A percentile compares a stretch with the other conserved stretches of the same genome.
Conservation (phyloP, 2,888 invertebrate genomes). For the Drosophila kuntzei region DNA sequence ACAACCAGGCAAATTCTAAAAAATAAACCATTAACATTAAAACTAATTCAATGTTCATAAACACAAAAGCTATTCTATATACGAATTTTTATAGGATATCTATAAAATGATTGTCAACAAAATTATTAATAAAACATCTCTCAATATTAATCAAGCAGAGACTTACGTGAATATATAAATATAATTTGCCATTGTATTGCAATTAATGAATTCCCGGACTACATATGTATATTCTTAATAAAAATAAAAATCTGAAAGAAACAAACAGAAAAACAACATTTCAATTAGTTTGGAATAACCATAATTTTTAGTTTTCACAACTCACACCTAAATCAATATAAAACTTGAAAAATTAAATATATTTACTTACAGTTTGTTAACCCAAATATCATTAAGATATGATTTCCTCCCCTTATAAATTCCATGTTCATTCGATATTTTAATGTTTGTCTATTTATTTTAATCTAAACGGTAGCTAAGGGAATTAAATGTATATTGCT, state of each 20-base stretch:
- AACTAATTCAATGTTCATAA: not conserved
- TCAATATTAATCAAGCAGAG: too few species aligned
- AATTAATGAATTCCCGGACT: conserved; percentile 27
- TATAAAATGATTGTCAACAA: not conserved
- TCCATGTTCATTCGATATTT: not conserved
- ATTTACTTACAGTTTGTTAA: conserved; percentile 5
- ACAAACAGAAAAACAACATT: conserved; percentile 2
- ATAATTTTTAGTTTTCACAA: not conserved
- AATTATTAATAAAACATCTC: not conserved
- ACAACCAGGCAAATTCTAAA: conserved; percentile 74
- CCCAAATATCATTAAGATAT: conserved; percentile 9
- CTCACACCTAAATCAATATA: not conserved
- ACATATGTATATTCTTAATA: conserved; percentile 43
- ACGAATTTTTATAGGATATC: not conserved
- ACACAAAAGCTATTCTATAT: not conserved
- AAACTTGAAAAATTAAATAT: not conserved
- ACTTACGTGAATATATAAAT: conserved; percentile 54
- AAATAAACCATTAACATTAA: not conserved
- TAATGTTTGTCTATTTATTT: not conserved
- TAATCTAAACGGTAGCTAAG: conserved; percentile 21
- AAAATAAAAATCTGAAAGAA: conserved; percentile 40
- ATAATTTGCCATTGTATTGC: conserved; percentile 56
- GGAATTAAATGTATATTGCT: conserved; percentile 15
- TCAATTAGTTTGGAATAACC: conserved; percentile 1
- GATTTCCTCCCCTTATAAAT: conserved; percentile 23